phyloP scores from a whole-genome alignment of 2,113 vertebrate species.

The Geococcyx californianus region DNA sequence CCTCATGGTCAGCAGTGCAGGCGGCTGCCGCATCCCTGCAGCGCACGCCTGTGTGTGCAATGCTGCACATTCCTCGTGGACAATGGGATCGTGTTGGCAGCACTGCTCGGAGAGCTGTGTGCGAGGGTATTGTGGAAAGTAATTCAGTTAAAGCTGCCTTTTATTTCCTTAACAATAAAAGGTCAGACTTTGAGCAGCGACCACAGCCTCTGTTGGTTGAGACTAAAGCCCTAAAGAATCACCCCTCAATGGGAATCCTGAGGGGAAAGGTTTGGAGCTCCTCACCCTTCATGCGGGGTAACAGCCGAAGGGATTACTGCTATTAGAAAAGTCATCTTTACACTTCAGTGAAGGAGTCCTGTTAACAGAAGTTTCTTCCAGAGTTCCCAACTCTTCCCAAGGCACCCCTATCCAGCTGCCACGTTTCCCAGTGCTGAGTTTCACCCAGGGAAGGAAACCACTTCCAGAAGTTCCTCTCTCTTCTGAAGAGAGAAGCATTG shows the following conservation, averaged over 20 bases:
- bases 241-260: not conserved
- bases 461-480: not conserved
- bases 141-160: not conserved
- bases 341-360: not conserved
- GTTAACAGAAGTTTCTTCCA: not conserved
- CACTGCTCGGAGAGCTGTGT: not conserved
- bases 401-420: not conserved
- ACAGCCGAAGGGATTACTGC: accelerated
- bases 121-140: not conserved
- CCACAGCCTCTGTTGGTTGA: not conserved
- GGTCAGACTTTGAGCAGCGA: not conserved
- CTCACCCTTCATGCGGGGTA: not conserved
- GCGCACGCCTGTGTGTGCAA: not conserved
- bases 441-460: not conserved
- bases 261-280: not conserved
- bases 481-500: not conserved
- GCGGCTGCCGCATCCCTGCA: not conserved
- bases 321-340: not conserved
- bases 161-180: not conserved
- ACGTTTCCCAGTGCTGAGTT: accelerated
- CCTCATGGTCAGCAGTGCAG: not conserved
- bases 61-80: not conserved
- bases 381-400: not conserved
- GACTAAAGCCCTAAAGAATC: not conserved
- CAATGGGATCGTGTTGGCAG: not conserved